These are phyloP conservation scores for Corythucha ciliata DNA, from an alignment of 2,888 invertebrate species.

Conservation along the genomic window DNA sequence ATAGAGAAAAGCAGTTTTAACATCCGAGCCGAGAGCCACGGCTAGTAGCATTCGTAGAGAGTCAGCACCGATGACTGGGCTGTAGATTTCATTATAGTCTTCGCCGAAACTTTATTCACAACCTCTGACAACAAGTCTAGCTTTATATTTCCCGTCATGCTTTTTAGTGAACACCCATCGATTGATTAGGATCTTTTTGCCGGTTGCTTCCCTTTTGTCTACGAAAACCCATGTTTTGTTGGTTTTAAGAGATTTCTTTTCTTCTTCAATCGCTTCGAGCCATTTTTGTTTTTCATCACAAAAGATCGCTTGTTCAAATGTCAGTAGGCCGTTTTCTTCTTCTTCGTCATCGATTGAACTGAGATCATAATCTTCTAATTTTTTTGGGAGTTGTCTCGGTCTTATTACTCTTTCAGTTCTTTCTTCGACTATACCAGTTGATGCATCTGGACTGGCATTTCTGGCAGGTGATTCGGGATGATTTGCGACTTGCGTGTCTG, in stretches of 20 bases:
- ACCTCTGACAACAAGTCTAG: constrained; percentile 34
- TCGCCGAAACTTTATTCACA: constrained; percentile 34
- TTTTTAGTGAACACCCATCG: constrained; percentile 36
- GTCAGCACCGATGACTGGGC: constrained; percentile 34
- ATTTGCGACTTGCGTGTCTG: no score
- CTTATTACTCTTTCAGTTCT: not conserved
- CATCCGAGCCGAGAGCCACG: no score
- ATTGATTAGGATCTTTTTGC: constrained; percentile 27
- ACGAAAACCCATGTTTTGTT: constrained; percentile 35
- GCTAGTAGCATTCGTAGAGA: constrained; percentile 32
- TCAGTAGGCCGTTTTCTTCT: constrained; percentile 13
- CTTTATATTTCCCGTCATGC: constrained; percentile 30
- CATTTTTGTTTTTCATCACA: constrained; percentile 21
- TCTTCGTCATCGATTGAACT: not conserved
- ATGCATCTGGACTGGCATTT: no score
- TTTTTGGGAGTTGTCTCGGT: constrained; percentile 1
- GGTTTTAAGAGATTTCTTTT: constrained; percentile 30
- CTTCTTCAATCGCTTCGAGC: constrained; percentile 31
- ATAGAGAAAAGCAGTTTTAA: constrained; percentile 32
- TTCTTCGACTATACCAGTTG: not conserved
- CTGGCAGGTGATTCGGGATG: no score
- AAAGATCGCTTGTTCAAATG: constrained; percentile 24
- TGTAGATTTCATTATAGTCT: constrained; percentile 35
- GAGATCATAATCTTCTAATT: constrained; percentile 7
- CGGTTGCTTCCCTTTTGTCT: constrained; percentile 18